A percentile compares a stretch with the other conserved stretches of the same genome.
Evolutionary conservation across 2,797 vertebrate species (phyloP).

Genomic region (Salmo trutta): DNA sequence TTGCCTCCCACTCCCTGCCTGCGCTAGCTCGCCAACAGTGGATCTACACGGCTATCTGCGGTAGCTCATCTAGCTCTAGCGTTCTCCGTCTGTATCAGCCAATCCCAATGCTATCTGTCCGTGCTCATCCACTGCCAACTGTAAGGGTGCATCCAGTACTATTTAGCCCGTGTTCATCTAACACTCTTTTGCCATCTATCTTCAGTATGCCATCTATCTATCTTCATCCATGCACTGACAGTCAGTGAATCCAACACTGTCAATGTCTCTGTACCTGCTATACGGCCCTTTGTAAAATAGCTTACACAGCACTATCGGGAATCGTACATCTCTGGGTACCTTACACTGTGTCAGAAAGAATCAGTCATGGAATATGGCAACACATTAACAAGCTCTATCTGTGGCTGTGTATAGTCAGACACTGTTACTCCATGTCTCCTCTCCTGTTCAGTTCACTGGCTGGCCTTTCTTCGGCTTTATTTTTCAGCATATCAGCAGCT

Average conservation of each 20-base stretch:
- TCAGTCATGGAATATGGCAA: neutral
- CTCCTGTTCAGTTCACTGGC: slow-evolving; percentile 39
- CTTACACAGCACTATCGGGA: slow-evolving; percentile 21
- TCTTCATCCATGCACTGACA: slow-evolving; percentile 42
- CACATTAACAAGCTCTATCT: neutral
- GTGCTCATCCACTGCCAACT: slow-evolving; percentile 42
- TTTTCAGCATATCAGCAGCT: slow-evolving; percentile 29
- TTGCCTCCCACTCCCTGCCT: slow-evolving; percentile 7
- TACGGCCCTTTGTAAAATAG: slow-evolving; percentile 25
- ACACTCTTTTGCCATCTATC: neutral
- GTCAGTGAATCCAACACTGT: slow-evolving; percentile 33
- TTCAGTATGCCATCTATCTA: slow-evolving; percentile 3
- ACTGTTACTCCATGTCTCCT: slow-evolving; percentile 25
- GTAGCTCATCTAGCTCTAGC: slow-evolving; percentile 60
- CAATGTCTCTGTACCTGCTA: neutral
- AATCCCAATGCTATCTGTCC: slow-evolving; percentile 47
- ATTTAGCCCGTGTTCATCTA: neutral
- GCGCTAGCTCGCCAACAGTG: slow-evolving; percentile 3
- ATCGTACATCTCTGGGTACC: neutral
- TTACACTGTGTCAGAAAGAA: slow-evolving; percentile 4
- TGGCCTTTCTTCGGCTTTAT: slow-evolving; percentile 25
- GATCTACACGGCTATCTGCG: slow-evolving; percentile 17
- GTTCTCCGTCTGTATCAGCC: slow-evolving; percentile 27
- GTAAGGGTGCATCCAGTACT: slow-evolving; percentile 15
- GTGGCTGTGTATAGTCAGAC: neutral